Base-by-base conservation (phyloP, 2,113 vertebrate genomes). In the Syrrhaptes paradoxus region DNA sequence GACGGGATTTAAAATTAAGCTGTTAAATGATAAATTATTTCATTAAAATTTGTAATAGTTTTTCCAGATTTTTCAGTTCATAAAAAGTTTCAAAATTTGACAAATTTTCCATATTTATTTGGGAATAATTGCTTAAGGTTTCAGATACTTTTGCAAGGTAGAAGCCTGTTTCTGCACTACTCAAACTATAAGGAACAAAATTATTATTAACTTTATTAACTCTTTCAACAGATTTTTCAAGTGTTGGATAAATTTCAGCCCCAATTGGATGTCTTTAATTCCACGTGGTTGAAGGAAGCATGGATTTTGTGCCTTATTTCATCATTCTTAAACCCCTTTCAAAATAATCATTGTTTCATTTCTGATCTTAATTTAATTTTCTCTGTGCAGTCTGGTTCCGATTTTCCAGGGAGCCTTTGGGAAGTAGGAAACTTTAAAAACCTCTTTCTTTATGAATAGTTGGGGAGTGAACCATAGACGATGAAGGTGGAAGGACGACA, bases 251-350 rank as follows among this genome's bases (percentile, higher is more conserved):
- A 52, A 62, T 74, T 57, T 26, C n/a, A 82, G 28, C 58, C 36
- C 15, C 7, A 73, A 2, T 26, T 84, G 4, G 13, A 43, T 62
- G 4, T 11, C 13, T 75, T 83, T 83, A 58, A 63, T 78, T 85
- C 34, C 45, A 36, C 0, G 0, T 52, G 70, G n/a, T 25, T 48
- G 43, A 80, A n/a, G 8, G 10, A 87, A 80, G 32, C 32, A 10
- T 19, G 5, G 6, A 32, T 68, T 55, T 51, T 59, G 7, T 78
- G 38, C 17, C 15, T 67, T 77, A 36, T 78, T 76, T 93, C 10
- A 45, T 61, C 14, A 51, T 24, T 85, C 7, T 4, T 8, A 67
- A 31, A 63, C 52, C 0, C 41, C 24, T 73, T 71, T 26, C 25
- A 72, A 71, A 91, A 68, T 63, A 32, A 17, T 26, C 1, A 12